Percentiles rank a stretch among this genome's conserved stretches.
Evolutionary conservation across 2,797 vertebrate species (phyloP).

Genomic region (Cuculus canorus): DNA sequence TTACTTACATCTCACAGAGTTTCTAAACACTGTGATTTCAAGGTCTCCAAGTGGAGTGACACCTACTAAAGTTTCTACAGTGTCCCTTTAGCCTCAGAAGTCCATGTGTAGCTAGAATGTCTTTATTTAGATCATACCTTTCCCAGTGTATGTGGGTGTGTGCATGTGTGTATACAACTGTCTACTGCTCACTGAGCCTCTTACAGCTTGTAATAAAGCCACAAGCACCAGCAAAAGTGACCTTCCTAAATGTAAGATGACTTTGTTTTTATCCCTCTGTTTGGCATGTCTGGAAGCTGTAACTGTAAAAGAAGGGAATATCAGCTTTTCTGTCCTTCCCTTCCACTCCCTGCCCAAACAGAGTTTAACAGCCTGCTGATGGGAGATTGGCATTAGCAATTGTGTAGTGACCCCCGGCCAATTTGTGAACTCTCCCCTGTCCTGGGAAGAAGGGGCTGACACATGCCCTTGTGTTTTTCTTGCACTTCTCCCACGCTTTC

Average conservation of each 20-base stretch:
- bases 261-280: background rate
- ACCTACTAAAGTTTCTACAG: background rate
- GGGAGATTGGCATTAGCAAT: background rate
- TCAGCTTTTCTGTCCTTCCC: background rate
- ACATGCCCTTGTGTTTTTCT: background rate
- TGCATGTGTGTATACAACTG: background rate
- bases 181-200: background rate
- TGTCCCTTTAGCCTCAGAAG: background rate
- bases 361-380: background rate
- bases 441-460: background rate
- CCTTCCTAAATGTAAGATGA: background rate
- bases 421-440: background rate
- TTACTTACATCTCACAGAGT: background rate
- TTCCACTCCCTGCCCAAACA: background rate
- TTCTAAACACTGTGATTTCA: background rate
- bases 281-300: background rate
- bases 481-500: background rate
- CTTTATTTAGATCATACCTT: background rate
- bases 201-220: background rate
- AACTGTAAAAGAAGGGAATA: background rate
- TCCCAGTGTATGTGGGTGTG: accelerated
- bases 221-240: background rate
- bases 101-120: no score
- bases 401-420: background rate
- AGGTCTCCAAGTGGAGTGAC: background rate